These are phyloP conservation scores for Microtus montanus DNA, from an alignment of 2,113 vertebrate genomes.

Conservation along the genomic window DNA sequence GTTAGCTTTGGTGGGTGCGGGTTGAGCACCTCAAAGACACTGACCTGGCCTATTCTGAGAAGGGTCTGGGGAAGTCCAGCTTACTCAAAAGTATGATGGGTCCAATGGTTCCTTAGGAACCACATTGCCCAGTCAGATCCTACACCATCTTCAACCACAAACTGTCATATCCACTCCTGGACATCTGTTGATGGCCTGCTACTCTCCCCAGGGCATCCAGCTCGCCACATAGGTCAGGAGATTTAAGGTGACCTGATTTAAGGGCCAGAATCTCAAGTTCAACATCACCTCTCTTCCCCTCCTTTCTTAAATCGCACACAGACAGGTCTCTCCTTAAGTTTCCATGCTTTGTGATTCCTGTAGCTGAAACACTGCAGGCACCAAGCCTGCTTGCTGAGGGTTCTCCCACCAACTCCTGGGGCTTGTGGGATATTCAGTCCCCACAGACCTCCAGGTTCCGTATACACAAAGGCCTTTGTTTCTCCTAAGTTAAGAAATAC, in stretches of 20 bases:
- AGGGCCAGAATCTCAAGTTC: not conserved
- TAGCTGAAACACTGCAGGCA: not conserved
- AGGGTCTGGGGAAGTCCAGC: rapidly evolving
- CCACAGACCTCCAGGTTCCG: rapidly evolving
- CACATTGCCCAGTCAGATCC: not conserved
- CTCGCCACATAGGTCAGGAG: not conserved
- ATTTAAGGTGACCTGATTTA: not conserved
- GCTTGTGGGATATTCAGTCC: rapidly evolving
- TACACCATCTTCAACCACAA: not conserved
- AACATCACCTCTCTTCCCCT: rapidly evolving
- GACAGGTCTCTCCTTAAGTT: not conserved
- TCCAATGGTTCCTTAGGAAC: rapidly evolving
- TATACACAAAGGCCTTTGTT: not conserved
- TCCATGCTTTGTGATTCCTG: not conserved
- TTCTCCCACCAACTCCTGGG: not conserved
- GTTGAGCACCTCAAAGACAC: not conserved
- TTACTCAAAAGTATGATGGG: rapidly evolving
- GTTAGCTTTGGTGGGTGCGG: not conserved
- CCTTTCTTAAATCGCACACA: not conserved
- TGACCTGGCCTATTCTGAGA: not conserved
- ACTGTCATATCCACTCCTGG: rapidly evolving
- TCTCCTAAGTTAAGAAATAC: not conserved
- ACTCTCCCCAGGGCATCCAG: not conserved
- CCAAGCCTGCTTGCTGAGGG: not conserved
- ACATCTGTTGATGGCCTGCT: not conserved